Conservation (phyloP, 1,140 invertebrate genomes). For the Globodera rostochiensis region DNA sequence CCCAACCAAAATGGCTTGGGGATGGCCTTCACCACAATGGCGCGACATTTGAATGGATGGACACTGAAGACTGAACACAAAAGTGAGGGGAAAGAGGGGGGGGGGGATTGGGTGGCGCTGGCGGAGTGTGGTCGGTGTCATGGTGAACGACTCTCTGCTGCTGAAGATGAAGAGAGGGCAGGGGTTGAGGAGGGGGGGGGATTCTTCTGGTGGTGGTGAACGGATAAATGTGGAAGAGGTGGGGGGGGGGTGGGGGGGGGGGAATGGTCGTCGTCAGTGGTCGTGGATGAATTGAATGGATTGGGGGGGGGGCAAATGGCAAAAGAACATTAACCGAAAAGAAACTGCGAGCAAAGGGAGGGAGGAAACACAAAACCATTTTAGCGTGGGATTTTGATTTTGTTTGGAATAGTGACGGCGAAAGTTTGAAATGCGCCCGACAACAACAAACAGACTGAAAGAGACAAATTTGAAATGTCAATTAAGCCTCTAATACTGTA, state of each 20-base stretch:
- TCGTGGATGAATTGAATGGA: background rate
- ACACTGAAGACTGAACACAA: background rate
- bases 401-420: too few species aligned
- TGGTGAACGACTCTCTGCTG: constrained; percentile 2
- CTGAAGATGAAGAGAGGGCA: background rate
- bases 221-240: background rate
- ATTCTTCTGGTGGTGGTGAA: background rate
- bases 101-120: background rate
- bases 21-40: constrained; percentile 14
- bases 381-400: too few species aligned
- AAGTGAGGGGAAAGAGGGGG: background rate
- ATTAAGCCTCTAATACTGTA: too few species aligned
- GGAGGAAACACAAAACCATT: background rate
- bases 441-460: too few species aligned
- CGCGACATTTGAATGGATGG: constrained; percentile 20
- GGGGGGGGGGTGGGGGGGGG: too few species aligned
- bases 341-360: background rate
- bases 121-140: background rate
- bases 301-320: background rate
- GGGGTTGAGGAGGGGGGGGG: background rate
- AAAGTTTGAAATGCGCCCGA: too few species aligned
- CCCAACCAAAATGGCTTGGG: constrained; percentile 1
- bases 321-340: background rate
- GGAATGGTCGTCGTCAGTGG: background rate
- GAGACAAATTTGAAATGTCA: too few species aligned